A percentile compares a stretch with the other conserved stretches of the same genome.
These are phyloP conservation scores for Idaea dimidiata DNA, from an alignment of 2,888 invertebrate genomes.

Conservation along the genomic window DNA sequence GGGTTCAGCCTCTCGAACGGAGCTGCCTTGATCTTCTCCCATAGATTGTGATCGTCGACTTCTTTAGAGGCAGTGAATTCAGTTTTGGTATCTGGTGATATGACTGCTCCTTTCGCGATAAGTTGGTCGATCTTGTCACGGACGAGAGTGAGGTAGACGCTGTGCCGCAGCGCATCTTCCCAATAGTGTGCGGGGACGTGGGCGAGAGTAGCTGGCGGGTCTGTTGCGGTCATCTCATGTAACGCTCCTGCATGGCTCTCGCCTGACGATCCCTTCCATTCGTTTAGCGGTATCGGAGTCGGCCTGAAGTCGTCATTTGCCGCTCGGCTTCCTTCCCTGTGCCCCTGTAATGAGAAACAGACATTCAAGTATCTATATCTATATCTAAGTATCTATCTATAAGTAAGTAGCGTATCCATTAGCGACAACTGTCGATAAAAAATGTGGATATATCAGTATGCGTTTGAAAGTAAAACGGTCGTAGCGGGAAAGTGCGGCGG, in stretches of 20 bases:
- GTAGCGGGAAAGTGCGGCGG: conserved; percentile 66
- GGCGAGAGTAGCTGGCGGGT: conserved; percentile 38
- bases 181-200: conserved; percentile 76
- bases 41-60: conserved; percentile 68
- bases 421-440: conserved; percentile 36
- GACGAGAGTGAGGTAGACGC: conserved; percentile 83
- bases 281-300: conserved; percentile 65
- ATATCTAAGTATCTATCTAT: too few species aligned
- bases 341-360: conserved; percentile 52
- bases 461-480: conserved; percentile 78
- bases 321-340: conserved; percentile 47
- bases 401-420: conserved; percentile 30
- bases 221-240: conserved; percentile 49
- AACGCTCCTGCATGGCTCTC: conserved; percentile 44
- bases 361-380: conserved; percentile 21
- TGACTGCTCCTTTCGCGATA: conserved; percentile 58
- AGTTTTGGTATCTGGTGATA: conserved; percentile 46
- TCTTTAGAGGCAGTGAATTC: conserved; percentile 49
- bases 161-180: conserved; percentile 85
- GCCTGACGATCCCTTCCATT: conserved; percentile 52
- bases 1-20: conserved; percentile 62
- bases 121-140: conserved; percentile 78
- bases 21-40: conserved; percentile 73
- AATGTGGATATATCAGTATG: conserved; percentile 57
- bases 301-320: conserved; percentile 61